These are phyloP conservation scores for Sminthurides bifidus DNA, from an alignment of 1,140 invertebrate species.

Conservation along the genomic window DNA sequence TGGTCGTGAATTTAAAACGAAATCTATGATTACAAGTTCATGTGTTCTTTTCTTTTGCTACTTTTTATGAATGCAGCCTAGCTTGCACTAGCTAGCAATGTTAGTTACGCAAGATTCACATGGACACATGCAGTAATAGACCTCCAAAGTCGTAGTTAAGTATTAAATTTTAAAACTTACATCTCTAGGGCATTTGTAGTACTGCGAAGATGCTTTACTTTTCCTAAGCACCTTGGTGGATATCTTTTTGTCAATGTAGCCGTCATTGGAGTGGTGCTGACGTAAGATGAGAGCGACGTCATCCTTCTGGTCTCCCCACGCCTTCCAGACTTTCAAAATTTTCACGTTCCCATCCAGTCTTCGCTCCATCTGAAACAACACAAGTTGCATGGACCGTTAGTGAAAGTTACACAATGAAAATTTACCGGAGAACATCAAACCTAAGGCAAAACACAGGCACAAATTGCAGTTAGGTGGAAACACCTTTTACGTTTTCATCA, in stretches of 20 bases:
- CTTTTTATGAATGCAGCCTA: too few relatives aligned
- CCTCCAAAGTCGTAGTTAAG: not conserved
- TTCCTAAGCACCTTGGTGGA: conserved; percentile 29
- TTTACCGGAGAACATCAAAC: too few relatives aligned
- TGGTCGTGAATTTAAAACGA: too few relatives aligned
- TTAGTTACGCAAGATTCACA: too few relatives aligned
- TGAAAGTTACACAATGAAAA: too few relatives aligned
- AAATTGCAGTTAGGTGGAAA: too few relatives aligned
- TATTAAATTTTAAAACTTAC: conserved; percentile 2
- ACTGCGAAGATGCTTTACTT: conserved; percentile 28
- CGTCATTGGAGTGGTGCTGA: conserved; percentile 33
- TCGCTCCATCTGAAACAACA: conserved; percentile 46
- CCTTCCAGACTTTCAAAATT: conserved; percentile 58
- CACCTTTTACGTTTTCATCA: too few relatives aligned
- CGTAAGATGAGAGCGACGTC: conserved; percentile 48
- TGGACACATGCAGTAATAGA: not conserved
- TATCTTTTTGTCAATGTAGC: conserved; percentile 32
- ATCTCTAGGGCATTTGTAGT: conserved; percentile 10
- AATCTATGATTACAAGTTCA: too few relatives aligned
- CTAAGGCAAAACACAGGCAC: too few relatives aligned
- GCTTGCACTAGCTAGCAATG: too few relatives aligned
- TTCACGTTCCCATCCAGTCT: conserved; percentile 53
- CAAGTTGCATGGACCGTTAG: too few relatives aligned
- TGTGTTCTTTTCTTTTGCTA: too few relatives aligned
- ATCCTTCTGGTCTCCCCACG: conserved; percentile 58